Evolutionary conservation across 2,888 invertebrate species (phyloP), one percentile per base, ranked within the genome.

Genomic region (Pristionchus fissidentatus): DNA sequence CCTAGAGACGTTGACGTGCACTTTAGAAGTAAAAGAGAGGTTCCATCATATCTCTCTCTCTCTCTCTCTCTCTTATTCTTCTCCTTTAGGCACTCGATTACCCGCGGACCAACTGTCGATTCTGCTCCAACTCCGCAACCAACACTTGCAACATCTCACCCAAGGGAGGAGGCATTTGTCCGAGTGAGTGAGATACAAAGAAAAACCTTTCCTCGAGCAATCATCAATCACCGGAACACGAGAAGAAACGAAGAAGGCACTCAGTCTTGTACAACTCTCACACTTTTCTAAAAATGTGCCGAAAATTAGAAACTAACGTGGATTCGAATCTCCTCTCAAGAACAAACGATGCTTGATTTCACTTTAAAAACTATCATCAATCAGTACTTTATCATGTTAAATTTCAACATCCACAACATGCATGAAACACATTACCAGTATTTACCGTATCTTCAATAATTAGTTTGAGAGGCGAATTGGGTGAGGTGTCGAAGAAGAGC

Each of bases 131-230:
- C 60, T 81, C 19, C 41, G 62, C 7, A 46, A 81, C 43, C 80
- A 81, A 62, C 80, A 79, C 35, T 7, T 79, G 79, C 79, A 81
- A 52, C 80, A 81, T 26, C 62, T 62, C 79, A 41, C 57, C 38
- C 79, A 79, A 79, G 41, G 49, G 57, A 52, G 79, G 41, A 57
- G 79, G 22, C 79, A 79, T 57, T 57, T 41, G 13, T 79, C 79
- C 5, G 79, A 79, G 79, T 79, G 29, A 29, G 79, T 79, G 35
- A 19, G 19, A 22, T 60, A 19, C 10, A 22, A n/a, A 13, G 13
- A 70, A 70, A 70, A 70, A 41, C 70, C 41, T 70, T 19, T 38
- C 26, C n/a, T 26, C 70, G 15, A 15, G 60, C 60, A 60, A 60
- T 60, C 60, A 41, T 70, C 43, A 38, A 66, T 66, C 66, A 66